Base-by-base conservation (phyloP, 1,140 invertebrate genomes). In the Macrobrachium nipponense region DNA sequence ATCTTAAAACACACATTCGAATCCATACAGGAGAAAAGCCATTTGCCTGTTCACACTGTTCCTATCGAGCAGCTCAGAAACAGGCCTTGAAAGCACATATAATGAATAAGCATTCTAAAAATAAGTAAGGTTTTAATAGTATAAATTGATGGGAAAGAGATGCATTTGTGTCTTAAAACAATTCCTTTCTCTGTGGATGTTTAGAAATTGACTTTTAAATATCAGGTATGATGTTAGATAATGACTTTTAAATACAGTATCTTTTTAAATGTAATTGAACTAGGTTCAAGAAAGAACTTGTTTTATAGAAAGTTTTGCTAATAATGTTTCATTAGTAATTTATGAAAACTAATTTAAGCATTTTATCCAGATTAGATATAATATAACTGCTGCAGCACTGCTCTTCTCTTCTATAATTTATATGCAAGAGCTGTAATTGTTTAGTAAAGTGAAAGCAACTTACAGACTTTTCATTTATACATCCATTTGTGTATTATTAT, bases 21-120 rank as follows among this genome's bases (percentile, higher is more conserved):
- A 80, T 59, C 59, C 78, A 80, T 15, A 80, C 78, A 43, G 78
- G 78, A 36, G 78, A 80, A 61, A 80, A 80, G 60, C 78, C 78
- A 10, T 80, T 80, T 59, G 58, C 78, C 3, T 80, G 78, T 36
- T 44, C 64, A 18, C 58, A 44, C 27, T 80, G 78, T 62, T 62
- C 78, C 59, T 80, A 61, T 44, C 17, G 78, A 6, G 27, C 78
- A 15, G 78, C 78, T 4, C 78, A 66, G n/a, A 60, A 61, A 59
- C 62, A 80, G 23, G 44, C 58, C 60, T 43, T 80, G 43, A 62
- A 23, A 59, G 60, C 58, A 36, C 78, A 80, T 20, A 64, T 80
- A 66, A n/a, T n/a, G n/a, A 43, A 18, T 20, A 62, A 80, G 18
- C 23, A 80, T 27, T 17, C 62, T 23, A 23, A 23, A 12, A 23